Evolutionary conservation across 1,140 invertebrate genomes (phyloP).

Genomic region (Gryllus bimaculatus): DNA sequence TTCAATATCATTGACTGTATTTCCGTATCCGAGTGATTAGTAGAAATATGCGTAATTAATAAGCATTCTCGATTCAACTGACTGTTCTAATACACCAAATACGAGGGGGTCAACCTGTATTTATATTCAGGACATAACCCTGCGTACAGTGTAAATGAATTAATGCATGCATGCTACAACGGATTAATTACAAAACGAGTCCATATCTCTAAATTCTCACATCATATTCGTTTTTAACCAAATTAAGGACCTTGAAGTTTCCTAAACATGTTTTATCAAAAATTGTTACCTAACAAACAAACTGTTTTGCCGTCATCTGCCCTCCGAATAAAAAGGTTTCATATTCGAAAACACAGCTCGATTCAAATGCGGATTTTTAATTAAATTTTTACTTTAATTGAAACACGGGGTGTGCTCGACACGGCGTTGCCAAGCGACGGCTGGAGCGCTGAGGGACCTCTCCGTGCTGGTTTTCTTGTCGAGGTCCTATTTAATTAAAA

Average conservation of each 20-base stretch:
- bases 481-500: neutral
- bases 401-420: neutral
- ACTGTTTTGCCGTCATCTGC: neutral
- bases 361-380: neutral
- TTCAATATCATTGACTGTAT: no score
- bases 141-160: neutral
- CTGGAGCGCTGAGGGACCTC: neutral
- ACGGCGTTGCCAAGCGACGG: no score
- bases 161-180: neutral
- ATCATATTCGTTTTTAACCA: neutral
- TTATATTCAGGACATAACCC: no score
- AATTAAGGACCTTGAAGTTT: neutral
- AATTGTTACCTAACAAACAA: neutral
- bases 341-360: slow-evolving; percentile 1
- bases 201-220: neutral
- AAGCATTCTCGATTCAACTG: no score
- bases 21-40: no score
- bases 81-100: no score
- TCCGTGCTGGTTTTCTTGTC: neutral
- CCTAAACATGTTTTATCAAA: neutral
- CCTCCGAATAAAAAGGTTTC: neutral
- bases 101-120: no score
- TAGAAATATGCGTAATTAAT: no score
- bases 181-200: neutral
- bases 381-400: neutral